Base-by-base conservation (phyloP, 2,113 vertebrate genomes). In the Macrotus californicus region DNA sequence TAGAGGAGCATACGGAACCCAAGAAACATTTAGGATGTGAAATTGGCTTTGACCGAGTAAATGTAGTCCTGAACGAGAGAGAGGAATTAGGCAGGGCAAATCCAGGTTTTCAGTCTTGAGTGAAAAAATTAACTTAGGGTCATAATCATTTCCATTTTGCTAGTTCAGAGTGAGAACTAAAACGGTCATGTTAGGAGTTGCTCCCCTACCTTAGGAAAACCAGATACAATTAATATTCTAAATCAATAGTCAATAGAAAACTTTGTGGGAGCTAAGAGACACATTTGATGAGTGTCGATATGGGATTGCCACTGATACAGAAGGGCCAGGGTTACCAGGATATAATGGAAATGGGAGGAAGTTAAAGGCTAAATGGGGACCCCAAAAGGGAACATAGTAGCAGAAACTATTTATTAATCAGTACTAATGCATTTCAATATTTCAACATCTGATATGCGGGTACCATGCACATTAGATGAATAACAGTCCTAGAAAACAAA, bases 281-380 rank as follows among this genome's bases (percentile, higher is more conserved):
- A n/a, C 72, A 82, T 83, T 56, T 95, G 88, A 96, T 91, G 83
- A 96, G 91, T 24, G 52, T 21, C 31, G 56, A 72, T 39, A 56
- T 2, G 76, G 88, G 89, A 84, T 7, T 81, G 43, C 39, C 56
- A 76, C 46, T n/a, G 46, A 50, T 50, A 19, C 2, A 3, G 46
- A 76, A 21, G 29, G 24, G 15, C 14, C 81, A 26, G 18, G 14
- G 31, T 22, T 46, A 2, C 26, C n/a, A 52, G 29, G 4, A 15
- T 59, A 2, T 2, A 50, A 41, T 19, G 66, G 43, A 18, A 59
- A 12, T 13, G 3, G 52, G 18, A 89, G 34, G n/a, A 73, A 92
- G 6, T 4, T 81, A 70, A 95, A 9, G 67, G 46, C 7, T 39
- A 12, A 83, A 72, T 5, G 6, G 3, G 5, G 15, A 2, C 16